Evolutionary conservation across 2,113 vertebrate genomes (phyloP).

Genomic region (Leucopternis melanops): DNA sequence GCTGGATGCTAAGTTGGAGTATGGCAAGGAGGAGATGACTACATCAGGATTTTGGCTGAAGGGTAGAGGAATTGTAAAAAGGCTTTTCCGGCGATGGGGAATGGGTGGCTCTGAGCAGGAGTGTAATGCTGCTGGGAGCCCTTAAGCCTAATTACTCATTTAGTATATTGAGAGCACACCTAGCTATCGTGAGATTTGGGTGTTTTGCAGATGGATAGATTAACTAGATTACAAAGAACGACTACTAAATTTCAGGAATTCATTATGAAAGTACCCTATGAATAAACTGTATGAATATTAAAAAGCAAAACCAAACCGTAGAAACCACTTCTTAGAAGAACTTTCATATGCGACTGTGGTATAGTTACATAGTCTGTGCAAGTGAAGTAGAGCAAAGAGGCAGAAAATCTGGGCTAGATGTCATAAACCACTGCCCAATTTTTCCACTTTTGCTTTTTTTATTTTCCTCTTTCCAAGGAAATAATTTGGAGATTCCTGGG

Average conservation of each 20-base stretch:
- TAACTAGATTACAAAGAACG: not conserved
- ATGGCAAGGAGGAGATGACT: not conserved
- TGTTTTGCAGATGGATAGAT: not conserved
- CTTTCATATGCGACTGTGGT: not conserved
- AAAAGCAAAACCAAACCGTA: conserved; percentile 18
- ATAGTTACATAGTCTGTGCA: not conserved
- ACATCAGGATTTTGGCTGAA: not conserved
- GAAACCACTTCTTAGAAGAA: conserved; percentile 44
- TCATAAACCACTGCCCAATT: not conserved
- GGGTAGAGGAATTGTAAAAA: not conserved
- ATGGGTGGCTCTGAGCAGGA: not conserved
- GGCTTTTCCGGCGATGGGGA: not conserved
- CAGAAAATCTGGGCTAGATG: conserved; percentile 3
- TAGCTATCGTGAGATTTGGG: not conserved
- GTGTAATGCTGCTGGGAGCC: not conserved
- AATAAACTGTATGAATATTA: not conserved
- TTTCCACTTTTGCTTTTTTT: not conserved
- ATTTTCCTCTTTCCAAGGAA: not conserved
- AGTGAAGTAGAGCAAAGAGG: not conserved
- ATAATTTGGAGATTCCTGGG: not conserved
- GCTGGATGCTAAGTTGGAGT: not conserved
- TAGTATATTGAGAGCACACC: not conserved
- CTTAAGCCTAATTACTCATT: not conserved
- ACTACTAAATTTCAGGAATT: not conserved
- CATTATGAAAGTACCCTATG: conserved; percentile 26